Conservation (phyloP, 2,797 vertebrate species). For the Enteromius afrohamiltoni region DNA sequence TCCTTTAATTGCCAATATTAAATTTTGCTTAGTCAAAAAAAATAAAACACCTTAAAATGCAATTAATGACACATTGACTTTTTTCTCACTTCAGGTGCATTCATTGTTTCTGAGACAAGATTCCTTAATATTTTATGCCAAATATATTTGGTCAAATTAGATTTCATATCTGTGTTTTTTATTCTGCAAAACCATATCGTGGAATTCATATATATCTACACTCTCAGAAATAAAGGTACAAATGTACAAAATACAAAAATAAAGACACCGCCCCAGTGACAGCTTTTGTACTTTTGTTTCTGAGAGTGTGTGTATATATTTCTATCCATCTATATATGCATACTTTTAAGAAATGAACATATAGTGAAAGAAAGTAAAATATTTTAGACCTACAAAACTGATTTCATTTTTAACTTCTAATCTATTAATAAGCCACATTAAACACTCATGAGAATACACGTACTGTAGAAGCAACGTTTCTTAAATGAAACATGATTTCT, state of each 20-base stretch:
- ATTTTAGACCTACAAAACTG: neutral
- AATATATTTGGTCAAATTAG: neutral
- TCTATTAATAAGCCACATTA: neutral
- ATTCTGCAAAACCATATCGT: neutral
- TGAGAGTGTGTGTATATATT: no score
- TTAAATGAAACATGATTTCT: neutral
- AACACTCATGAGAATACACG: neutral
- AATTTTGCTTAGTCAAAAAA: conserved; percentile 12
- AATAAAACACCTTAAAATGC: neutral
- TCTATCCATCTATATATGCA: neutral
- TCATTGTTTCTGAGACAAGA: neutral
- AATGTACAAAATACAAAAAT: no score
- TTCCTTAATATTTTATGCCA: neutral
- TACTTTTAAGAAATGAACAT: neutral
- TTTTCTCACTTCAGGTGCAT: neutral
- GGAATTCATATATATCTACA: neutral
- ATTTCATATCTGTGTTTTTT: neutral
- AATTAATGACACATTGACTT: neutral
- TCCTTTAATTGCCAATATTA: conserved; percentile 15
- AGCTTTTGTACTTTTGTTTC: no score
- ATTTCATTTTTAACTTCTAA: neutral
- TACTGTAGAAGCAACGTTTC: neutral
- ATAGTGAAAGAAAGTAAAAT: neutral
- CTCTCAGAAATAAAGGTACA: no score
- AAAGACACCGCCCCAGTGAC: no score